Evolutionary conservation across 2,888 invertebrate species (phyloP).

Genomic region (Ochropacha duplaris): DNA sequence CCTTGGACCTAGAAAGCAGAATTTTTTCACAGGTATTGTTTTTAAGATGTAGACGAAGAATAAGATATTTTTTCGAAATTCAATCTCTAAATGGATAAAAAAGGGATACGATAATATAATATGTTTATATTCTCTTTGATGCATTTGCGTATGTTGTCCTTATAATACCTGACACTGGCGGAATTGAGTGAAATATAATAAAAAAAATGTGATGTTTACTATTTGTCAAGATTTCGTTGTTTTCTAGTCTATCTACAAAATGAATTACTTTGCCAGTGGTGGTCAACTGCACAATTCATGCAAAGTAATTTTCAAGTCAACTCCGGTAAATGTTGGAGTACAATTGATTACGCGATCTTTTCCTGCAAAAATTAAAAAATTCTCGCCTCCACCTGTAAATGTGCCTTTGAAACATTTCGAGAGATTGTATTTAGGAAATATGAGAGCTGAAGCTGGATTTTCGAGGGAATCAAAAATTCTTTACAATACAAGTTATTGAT

Average conservation of each 20-base stretch:
- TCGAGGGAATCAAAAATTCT: slow-evolving; percentile 22
- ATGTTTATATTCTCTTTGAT: no score
- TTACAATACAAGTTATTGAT: slow-evolving; percentile 16
- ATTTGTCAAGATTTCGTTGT: no score
- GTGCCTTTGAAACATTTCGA: slow-evolving; percentile 23
- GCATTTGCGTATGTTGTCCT: no score
- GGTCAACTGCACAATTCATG: slow-evolving; percentile 49
- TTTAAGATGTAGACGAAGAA: no score
- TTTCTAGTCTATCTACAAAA: slow-evolving; percentile 20
- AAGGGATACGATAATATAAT: no score
- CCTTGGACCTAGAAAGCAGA: no score
- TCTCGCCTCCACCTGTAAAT: slow-evolving; percentile 20
- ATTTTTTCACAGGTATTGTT: no score
- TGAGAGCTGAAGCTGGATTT: slow-evolving; percentile 36
- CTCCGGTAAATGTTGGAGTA: slow-evolving; percentile 49
- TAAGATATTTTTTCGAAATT: no score
- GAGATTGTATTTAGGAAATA: slow-evolving; percentile 39
- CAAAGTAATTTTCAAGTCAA: slow-evolving; percentile 52
- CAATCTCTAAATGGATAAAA: no score
- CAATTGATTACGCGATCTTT: slow-evolving; percentile 31
- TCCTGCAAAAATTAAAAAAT: slow-evolving; percentile 10
- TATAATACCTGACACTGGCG: no score
- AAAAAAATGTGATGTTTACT: no score
- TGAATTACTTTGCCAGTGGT: slow-evolving; percentile 64
- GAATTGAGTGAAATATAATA: no score